phyloP scores from a whole-genome alignment of 1,140 invertebrate species.

The Plutomurus gul region DNA sequence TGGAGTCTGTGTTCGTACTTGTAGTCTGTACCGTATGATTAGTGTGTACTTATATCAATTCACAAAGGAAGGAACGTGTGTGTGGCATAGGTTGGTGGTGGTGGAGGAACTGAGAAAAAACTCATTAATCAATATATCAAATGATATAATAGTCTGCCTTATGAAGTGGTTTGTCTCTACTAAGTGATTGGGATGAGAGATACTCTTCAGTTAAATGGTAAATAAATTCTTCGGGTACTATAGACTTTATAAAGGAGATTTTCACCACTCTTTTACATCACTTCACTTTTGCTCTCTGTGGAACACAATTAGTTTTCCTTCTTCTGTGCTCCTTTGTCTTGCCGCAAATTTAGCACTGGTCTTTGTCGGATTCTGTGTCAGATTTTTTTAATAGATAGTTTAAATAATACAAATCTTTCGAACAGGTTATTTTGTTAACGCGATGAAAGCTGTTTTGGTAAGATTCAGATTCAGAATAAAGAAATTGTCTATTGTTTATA shows the following conservation, averaged over 20 bases:
- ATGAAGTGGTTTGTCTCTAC: not conserved
- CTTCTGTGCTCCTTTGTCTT: not conserved
- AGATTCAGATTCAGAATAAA: not conserved
- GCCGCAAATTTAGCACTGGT: not conserved
- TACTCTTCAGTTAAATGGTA: not conserved
- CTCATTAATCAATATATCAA: slow-evolving; percentile 15
- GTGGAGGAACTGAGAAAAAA: not conserved
- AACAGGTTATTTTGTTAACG: too few species aligned
- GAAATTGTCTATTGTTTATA: not conserved
- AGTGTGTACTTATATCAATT: too few species aligned
- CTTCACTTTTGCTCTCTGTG: slow-evolving; percentile 22
- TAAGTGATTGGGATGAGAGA: not conserved
- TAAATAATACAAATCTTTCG: too few species aligned
- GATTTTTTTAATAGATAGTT: too few species aligned
- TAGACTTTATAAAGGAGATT: not conserved
- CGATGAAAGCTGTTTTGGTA: slow-evolving; percentile 22
- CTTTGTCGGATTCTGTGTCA: not conserved
- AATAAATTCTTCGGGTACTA: not conserved
- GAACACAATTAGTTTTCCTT: slow-evolving; percentile 5
- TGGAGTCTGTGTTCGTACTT: not conserved
- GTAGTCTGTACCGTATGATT: not conserved
- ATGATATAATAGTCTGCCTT: not conserved
- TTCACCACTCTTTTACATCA: slow-evolving; percentile 4
- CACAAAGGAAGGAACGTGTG: too few species aligned
- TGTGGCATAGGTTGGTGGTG: not conserved